Percentiles rank a stretch among this genome's conserved stretches.
Conservation (phyloP, 2,888 invertebrate genomes). For the Chouioia cunea region DNA sequence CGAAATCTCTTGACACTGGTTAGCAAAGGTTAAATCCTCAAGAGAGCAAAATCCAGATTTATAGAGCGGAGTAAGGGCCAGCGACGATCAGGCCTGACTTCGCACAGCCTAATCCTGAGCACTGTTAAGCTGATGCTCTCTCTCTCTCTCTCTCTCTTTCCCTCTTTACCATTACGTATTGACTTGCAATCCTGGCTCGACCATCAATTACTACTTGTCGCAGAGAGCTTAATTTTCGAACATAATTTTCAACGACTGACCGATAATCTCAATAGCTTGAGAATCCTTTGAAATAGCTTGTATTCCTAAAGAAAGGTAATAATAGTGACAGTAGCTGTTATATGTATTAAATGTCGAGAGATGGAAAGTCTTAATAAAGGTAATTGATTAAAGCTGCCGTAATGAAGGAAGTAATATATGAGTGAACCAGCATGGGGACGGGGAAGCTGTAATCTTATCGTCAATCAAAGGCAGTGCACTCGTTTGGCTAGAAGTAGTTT, state of each 20-base stretch:
- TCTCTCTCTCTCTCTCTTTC: background rate
- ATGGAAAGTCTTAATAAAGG: too few relatives aligned
- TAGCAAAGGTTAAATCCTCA: slow-evolving; percentile 23
- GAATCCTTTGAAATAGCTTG: too few relatives aligned
- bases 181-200: background rate
- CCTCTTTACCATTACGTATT: slow-evolving; percentile 8
- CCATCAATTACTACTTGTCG: too few relatives aligned
- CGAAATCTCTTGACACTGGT: background rate
- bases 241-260: slow-evolving; percentile 11
- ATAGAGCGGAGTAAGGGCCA: slow-evolving; percentile 4
- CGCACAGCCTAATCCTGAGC: slow-evolving; percentile 1
- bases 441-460: slow-evolving; percentile 22
- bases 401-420: background rate
- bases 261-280: too few relatives aligned
- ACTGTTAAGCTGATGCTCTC: slow-evolving; percentile 1
- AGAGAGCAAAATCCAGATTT: slow-evolving; percentile 24
- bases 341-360: background rate
- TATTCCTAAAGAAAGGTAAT: too few relatives aligned
- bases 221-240: slow-evolving; percentile 12
- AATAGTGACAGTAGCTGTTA: too few relatives aligned
- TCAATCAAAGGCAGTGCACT: slow-evolving; percentile 1
- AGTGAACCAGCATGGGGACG: background rate
- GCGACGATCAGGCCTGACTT: background rate
- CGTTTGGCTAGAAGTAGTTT: background rate
- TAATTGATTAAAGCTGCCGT: too few relatives aligned